Percentiles rank a stretch among this genome's conserved stretches.
Conservation (phyloP, 2,888 invertebrate species). For the Erpobdella octoculata region DNA sequence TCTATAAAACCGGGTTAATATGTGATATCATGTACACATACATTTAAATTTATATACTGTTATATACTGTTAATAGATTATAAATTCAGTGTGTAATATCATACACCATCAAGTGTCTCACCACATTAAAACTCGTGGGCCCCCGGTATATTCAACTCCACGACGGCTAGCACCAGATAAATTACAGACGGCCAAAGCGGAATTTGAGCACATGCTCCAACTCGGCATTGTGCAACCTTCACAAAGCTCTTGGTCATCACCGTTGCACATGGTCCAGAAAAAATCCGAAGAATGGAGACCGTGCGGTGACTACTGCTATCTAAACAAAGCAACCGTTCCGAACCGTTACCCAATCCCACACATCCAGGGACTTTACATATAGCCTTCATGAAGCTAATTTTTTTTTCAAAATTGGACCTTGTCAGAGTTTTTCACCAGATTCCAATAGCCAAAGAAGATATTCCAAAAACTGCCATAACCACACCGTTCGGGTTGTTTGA, state of each 20-base stretch:
- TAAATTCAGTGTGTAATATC: too few species aligned
- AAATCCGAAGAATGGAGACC: neutral
- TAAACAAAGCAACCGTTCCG: neutral
- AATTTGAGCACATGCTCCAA: constrained; percentile 2
- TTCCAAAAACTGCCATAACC: neutral
- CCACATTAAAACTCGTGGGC: neutral
- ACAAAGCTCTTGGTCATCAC: neutral
- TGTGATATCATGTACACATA: too few species aligned
- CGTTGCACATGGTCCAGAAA: neutral
- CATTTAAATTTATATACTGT: too few species aligned
- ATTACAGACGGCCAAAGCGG: neutral
- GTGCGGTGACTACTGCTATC: neutral
- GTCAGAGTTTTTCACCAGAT: neutral
- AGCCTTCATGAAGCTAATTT: neutral
- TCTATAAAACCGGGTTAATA: too few species aligned
- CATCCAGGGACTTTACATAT: neutral
- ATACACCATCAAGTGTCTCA: neutral
- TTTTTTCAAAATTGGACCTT: neutral
- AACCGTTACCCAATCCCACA: neutral
- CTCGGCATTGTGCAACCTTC: neutral
- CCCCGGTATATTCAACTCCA: neutral
- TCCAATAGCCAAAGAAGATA: neutral
- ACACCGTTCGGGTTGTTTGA: too few species aligned
- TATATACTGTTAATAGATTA: too few species aligned
- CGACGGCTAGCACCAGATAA: neutral